Percentiles rank a stretch among this genome's conserved stretches.
phyloP scores from a whole-genome alignment of 2,888 invertebrate species.

The Spatulosminthurus flaviceps region DNA sequence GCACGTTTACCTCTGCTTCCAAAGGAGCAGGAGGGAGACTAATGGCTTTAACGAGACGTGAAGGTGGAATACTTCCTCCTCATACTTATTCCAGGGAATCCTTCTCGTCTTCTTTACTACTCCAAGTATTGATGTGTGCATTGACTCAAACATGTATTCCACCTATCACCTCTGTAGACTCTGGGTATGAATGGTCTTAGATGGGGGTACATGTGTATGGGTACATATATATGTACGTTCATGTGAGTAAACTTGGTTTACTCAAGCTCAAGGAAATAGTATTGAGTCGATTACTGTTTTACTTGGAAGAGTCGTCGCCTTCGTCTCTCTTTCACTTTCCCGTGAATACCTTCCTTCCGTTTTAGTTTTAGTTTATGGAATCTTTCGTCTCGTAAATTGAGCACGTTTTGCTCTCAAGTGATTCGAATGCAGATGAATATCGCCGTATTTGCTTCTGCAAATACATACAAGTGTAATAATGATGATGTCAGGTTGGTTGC shows the following conservation, averaged over 20 bases:
- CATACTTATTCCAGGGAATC: not conserved
- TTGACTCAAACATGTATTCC: too few relatives aligned
- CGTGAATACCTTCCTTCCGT: not conserved
- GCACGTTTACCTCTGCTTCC: conserved; percentile 8
- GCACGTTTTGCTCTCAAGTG: conserved; percentile 36
- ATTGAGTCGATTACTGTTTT: not conserved
- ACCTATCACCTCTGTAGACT: too few relatives aligned
- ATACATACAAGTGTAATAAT: not conserved
- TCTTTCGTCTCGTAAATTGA: conserved; percentile 24
- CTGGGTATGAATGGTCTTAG: too few relatives aligned
- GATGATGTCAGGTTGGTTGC: too few relatives aligned
- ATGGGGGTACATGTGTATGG: too few relatives aligned
- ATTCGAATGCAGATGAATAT: conserved; percentile 19
- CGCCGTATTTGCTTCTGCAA: not conserved
- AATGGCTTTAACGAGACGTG: conserved; percentile 18
- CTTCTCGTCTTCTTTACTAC: too few relatives aligned
- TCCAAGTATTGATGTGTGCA: too few relatives aligned
- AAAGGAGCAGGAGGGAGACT: conserved; percentile 13
- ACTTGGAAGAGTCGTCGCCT: conserved; percentile 1
- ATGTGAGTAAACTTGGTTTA: too few relatives aligned
- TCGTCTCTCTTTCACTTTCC: not conserved
- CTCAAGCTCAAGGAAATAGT: not conserved
- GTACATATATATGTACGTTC: too few relatives aligned
- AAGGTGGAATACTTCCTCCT: conserved; percentile 12
- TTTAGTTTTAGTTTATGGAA: conserved; percentile 15